These are phyloP conservation scores for Stomatorhinus ivindoensis DNA, from an alignment of 2,113 vertebrate genomes.

Conservation along the genomic window DNA sequence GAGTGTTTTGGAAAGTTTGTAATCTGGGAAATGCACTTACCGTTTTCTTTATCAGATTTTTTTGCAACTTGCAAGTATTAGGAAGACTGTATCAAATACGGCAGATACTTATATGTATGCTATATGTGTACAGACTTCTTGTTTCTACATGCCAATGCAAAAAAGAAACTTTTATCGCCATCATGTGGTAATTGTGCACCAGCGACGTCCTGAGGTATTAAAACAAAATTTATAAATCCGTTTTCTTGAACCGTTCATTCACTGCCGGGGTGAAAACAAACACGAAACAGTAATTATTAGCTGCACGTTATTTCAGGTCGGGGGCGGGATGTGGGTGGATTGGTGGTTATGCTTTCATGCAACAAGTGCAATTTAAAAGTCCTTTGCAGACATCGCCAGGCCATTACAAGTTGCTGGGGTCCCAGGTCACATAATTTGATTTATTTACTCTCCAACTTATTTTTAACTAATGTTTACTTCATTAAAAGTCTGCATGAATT, in stretches of 20 bases:
- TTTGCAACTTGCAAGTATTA: not conserved
- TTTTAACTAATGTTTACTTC: not conserved
- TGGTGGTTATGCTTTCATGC: not conserved
- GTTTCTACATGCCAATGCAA: not conserved
- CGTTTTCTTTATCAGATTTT: not conserved
- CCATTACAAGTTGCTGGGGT: not conserved
- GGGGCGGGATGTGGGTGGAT: not conserved
- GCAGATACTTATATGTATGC: not conserved
- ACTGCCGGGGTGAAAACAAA: not conserved
- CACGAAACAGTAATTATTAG: not conserved
- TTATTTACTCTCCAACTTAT: not conserved
- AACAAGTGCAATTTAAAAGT: not conserved
- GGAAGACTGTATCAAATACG: not conserved
- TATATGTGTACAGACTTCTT: not conserved
- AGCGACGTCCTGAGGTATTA: not conserved
- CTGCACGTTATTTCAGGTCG: not conserved
- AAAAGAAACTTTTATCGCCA: not conserved
- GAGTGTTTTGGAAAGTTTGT: not conserved
- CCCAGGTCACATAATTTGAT: not conserved
- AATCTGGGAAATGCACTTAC: not conserved
- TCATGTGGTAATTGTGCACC: constrained; percentile 7
- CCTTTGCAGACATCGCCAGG: not conserved
- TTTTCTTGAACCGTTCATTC: not conserved
- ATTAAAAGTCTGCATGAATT: not conserved
- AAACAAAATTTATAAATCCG: not conserved